Percentiles rank a stretch among this genome's conserved stretches.
Evolutionary conservation across 1,140 invertebrate genomes (phyloP).

Genomic region (roundworm (Caenorhabditis elegans)): DNA sequence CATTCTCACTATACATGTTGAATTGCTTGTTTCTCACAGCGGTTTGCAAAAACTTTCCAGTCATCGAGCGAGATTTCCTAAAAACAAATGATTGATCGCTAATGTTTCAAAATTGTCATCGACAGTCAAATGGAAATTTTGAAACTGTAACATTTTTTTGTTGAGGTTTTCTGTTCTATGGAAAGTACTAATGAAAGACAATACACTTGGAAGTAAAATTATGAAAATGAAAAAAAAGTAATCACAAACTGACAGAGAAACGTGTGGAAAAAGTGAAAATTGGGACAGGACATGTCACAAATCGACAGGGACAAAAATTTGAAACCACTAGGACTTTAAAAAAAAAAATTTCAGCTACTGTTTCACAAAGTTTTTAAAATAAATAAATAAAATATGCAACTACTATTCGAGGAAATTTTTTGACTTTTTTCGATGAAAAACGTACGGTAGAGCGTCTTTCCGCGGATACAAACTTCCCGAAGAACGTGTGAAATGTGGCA

Average conservation of each 20-base stretch:
- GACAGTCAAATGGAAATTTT: not conserved
- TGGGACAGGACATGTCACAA: not conserved
- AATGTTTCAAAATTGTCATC: not conserved
- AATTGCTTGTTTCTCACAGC: conserved; percentile 46
- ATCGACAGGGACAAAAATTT: not conserved
- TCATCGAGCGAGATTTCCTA: conserved; percentile 47
- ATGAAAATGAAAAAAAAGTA: not conserved
- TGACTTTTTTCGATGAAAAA: no score
- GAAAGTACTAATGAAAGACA: not conserved
- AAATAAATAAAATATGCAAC: no score
- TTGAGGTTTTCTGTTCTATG: not conserved
- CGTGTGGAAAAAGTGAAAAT: not conserved
- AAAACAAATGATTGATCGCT: not conserved
- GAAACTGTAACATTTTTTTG: not conserved
- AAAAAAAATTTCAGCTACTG: no score
- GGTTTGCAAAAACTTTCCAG: conserved; percentile 39
- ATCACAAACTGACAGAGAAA: not conserved
- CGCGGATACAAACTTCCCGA: conserved; percentile 39
- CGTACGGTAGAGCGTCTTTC: conserved; percentile 46
- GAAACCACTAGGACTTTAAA: not conserved
- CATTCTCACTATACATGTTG: conserved; percentile 63
- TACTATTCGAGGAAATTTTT: not conserved
- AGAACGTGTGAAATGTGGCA: conserved; percentile 47
- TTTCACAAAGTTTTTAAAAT: no score
- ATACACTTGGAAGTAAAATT: no score